These are phyloP conservation scores for Drosophila setifemur DNA, from an alignment of 1,140 invertebrate genomes.

Conservation along the genomic window DNA sequence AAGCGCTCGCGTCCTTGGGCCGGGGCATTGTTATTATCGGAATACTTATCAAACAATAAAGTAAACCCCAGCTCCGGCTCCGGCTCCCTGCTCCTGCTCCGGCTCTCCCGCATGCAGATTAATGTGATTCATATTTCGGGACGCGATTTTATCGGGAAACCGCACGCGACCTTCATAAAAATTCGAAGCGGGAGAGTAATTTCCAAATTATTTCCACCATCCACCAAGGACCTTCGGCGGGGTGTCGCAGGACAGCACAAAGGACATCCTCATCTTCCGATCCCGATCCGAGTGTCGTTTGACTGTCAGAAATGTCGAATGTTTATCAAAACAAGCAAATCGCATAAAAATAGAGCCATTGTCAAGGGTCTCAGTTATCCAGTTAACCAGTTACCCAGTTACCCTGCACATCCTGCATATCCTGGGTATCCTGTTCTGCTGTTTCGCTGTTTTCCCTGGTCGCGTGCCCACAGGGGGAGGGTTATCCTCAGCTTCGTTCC, in stretches of 20 bases:
- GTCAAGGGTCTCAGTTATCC: no score
- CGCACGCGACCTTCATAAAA: conserved; percentile 82
- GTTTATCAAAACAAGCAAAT: conserved; percentile 77
- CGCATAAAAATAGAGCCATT: conserved; percentile 79
- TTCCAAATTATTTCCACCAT: conserved; percentile 76
- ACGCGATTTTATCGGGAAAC: conserved; percentile 42
- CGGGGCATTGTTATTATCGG: conserved; percentile 69
- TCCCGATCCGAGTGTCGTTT: conserved; percentile 54
- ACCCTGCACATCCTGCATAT: no score
- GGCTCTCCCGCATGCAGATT: no score
- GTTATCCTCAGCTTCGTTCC: neutral
- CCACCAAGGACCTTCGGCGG: conserved; percentile 3
- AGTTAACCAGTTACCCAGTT: no score
- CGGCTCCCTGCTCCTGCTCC: no score
- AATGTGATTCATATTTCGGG: conserved; percentile 47
- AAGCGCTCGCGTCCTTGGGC: conserved; percentile 44
- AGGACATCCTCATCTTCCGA: neutral
- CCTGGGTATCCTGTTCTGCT: no score
- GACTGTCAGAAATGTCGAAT: conserved; percentile 63
- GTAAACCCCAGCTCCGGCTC: conserved; percentile 20
- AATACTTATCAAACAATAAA: conserved; percentile 80
- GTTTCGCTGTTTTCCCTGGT: no score
- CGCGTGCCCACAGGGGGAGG: conserved; percentile 1
- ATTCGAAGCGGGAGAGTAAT: conserved; percentile 49
- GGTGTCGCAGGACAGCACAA: neutral